Conservation (phyloP, 1,140 invertebrate genomes). For the Anastatus disparis region DNA sequence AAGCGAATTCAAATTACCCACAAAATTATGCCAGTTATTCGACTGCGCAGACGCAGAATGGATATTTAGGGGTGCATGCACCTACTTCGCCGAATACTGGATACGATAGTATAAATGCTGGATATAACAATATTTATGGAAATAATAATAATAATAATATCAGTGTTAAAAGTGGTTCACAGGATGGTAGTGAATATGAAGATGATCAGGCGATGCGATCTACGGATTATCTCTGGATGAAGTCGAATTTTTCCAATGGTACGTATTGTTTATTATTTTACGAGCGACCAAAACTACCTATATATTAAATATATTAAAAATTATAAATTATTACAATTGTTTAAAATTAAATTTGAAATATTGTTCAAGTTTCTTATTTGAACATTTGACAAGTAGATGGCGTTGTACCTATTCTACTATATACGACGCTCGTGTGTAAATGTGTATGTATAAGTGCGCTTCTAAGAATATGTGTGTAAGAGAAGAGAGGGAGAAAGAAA, state of each 20-base stretch:
- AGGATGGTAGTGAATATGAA: conserved; percentile 28
- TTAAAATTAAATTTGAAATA: no score
- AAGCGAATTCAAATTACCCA: not conserved
- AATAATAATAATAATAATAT: conserved; percentile 42
- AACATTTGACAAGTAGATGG: no score
- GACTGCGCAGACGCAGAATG: conserved; percentile 17
- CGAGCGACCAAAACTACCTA: no score
- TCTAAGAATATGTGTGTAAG: no score
- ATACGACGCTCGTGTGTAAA: not conserved
- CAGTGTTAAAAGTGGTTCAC: conserved; percentile 39
- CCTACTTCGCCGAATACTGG: not conserved
- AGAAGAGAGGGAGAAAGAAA: no score
- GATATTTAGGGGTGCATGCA: not conserved
- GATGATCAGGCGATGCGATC: conserved; percentile 35
- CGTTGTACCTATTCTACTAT: no score
- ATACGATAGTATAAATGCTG: conserved; percentile 3
- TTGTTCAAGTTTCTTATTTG: no score
- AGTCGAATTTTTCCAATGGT: conserved; percentile 47
- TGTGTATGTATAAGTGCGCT: not conserved
- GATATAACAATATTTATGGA: not conserved
- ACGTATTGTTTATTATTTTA: conserved; percentile 11
- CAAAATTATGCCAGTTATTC: not conserved
- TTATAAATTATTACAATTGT: no score
- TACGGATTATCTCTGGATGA: conserved; percentile 55
- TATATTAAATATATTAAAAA: no score